A percentile compares a stretch with the other conserved stretches of the same genome.
Conservation (phyloP, 2,797 vertebrate species). For the Propithecus deckenii region DNA sequence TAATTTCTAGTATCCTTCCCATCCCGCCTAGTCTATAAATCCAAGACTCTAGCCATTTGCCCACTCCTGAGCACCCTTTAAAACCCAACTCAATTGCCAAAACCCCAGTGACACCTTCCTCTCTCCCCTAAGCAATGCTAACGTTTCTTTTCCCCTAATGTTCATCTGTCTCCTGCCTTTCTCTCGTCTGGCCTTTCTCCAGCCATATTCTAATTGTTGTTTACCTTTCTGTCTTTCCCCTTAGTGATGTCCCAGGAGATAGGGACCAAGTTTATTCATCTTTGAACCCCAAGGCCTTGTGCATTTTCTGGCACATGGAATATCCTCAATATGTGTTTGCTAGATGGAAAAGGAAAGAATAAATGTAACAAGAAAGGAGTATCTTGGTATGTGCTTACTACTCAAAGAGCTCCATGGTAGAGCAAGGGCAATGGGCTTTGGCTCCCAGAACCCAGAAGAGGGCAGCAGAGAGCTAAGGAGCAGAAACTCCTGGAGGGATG, state of each 20-base stretch:
- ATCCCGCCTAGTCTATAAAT: neutral
- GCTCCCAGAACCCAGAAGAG: neutral
- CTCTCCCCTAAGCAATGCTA: neutral
- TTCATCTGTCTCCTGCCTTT: neutral
- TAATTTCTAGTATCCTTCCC: constrained; percentile 44
- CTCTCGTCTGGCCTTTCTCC: neutral
- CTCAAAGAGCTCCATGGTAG: neutral
- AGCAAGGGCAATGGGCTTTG: neutral
- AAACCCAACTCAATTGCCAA: neutral
- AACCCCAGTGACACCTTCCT: neutral
- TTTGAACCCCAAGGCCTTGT: neutral
- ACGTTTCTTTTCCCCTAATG: neutral
- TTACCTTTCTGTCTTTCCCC: neutral
- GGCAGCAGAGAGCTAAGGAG: constrained; percentile 17
- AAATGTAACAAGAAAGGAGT: neutral
- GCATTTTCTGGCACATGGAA: neutral
- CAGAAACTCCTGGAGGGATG: neutral
- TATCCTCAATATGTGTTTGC: neutral
- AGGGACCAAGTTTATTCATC: neutral
- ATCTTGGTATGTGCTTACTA: neutral
- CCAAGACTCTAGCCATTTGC: neutral
- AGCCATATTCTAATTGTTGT: neutral
- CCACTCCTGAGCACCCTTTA: neutral
- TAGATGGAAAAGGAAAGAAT: neutral
- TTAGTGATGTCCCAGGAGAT: neutral